Conservation (phyloP, 2,888 invertebrate genomes). For the Cheilosia impressa region DNA sequence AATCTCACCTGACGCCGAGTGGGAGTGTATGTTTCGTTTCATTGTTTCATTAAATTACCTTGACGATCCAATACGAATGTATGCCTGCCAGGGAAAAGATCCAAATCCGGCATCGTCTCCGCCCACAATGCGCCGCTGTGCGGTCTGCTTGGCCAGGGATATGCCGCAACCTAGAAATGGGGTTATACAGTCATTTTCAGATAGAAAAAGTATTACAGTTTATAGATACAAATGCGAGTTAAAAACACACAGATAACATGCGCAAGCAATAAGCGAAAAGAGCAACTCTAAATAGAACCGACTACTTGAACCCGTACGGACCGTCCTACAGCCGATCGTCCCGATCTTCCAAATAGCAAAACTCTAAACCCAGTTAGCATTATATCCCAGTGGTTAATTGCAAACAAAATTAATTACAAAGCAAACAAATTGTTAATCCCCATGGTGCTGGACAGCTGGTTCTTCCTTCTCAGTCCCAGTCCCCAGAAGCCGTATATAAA, state of each 20-base stretch:
- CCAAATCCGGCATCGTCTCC: constrained; percentile 97
- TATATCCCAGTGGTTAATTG: constrained; percentile 71
- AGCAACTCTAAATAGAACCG: constrained; percentile 41
- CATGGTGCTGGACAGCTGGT: constrained; percentile 16
- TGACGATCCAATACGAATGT: constrained; percentile 96
- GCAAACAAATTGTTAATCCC: constrained; percentile 15
- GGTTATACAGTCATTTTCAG: background rate
- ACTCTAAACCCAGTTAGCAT: constrained; percentile 67
- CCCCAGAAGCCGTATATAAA: background rate
- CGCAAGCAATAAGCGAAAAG: constrained; percentile 42
- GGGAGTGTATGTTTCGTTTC: constrained; percentile 15
- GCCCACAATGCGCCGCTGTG: constrained; percentile 95
- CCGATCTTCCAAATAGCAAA: constrained; percentile 62
- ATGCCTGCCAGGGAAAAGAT: constrained; percentile 97
- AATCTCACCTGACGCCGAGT: constrained; percentile 16
- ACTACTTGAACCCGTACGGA: constrained; percentile 28
- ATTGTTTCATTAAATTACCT: constrained; percentile 84
- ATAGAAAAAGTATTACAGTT: background rate
- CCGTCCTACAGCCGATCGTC: constrained; percentile 24
- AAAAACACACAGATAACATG: constrained; percentile 28
- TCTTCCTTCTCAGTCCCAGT: constrained; percentile 4
- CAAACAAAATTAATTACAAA: constrained; percentile 47
- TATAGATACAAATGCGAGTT: constrained; percentile 48
- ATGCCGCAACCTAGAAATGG: constrained; percentile 92
- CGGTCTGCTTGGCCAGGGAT: constrained; percentile 92